Conservation (phyloP, 2,888 invertebrate genomes). For the Watsonalla cultraria region DNA sequence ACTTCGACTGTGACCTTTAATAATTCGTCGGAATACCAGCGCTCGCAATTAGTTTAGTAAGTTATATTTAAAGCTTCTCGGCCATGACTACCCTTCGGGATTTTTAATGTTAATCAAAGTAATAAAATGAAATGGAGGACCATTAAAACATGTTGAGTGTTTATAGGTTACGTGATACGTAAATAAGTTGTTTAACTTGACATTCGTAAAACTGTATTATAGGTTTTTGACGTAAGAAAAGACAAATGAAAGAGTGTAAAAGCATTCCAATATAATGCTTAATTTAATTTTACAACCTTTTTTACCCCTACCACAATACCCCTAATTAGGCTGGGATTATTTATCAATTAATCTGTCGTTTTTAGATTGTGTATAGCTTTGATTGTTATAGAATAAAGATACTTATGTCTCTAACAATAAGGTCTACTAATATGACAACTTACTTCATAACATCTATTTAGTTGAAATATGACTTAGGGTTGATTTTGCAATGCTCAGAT, state of each 20-base stretch:
- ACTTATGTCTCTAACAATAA: no score
- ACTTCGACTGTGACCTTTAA: neutral
- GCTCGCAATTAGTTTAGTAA: constrained; percentile 2
- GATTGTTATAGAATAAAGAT: no score
- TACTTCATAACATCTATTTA: no score
- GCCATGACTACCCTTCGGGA: neutral
- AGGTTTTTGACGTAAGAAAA: neutral
- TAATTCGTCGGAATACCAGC: neutral
- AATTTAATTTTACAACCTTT: no score
- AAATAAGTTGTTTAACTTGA: neutral
- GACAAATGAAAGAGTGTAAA: no score
- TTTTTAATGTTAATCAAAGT: constrained; percentile 1
- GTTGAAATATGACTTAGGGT: no score
- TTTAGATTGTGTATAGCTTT: no score
- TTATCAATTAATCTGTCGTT: no score
- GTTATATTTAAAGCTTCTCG: neutral
- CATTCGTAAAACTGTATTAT: neutral
- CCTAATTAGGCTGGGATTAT: no score
- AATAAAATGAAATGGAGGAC: neutral
- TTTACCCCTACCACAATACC: no score
- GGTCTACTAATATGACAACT: no score
- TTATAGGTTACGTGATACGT: neutral
- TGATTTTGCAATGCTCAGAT: no score
- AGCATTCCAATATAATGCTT: neutral
- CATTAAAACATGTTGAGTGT: neutral